Conservation (phyloP, 2,888 invertebrate species). For the Patella pellucida region DNA sequence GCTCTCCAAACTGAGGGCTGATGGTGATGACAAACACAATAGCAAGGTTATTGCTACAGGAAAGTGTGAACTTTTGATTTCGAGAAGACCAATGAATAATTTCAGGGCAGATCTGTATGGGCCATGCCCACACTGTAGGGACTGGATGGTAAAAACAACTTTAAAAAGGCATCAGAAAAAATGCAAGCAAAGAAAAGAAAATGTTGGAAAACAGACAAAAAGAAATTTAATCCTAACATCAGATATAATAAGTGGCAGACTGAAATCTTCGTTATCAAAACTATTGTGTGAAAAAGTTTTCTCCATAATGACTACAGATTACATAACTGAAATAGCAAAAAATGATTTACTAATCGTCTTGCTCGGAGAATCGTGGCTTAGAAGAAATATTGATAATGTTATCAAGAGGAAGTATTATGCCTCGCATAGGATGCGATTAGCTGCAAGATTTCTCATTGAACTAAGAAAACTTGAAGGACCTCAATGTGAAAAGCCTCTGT, state of each 20-base stretch:
- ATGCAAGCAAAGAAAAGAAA: slow-evolving; percentile 4
- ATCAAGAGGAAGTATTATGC: neutral
- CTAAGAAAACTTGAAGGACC: neutral
- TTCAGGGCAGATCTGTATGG: slow-evolving; percentile 26
- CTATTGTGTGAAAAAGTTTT: slow-evolving; percentile 3
- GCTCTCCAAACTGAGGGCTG: neutral
- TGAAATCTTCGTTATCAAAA: neutral
- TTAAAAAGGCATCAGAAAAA: slow-evolving; percentile 19
- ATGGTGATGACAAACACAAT: slow-evolving; percentile 28
- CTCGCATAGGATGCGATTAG: slow-evolving; percentile 3
- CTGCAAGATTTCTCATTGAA: slow-evolving; percentile 6
- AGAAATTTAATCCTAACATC: slow-evolving; percentile 3
- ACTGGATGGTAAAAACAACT: slow-evolving; percentile 21
- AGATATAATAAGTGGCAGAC: slow-evolving; percentile 4
- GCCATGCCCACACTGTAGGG: slow-evolving; percentile 26
- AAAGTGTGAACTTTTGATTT: slow-evolving; percentile 20
- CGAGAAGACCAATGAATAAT: slow-evolving; percentile 17
- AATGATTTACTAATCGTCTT: neutral
- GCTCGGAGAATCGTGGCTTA: neutral
- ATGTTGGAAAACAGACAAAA: neutral
- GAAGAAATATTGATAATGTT: neutral
- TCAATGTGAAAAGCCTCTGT: slow-evolving; percentile 12
- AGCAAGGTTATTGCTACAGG: slow-evolving; percentile 15
- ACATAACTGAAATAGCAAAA: slow-evolving; percentile 1
- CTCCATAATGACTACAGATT: neutral